Conservation (phyloP, 2,797 vertebrate species). For the Cyprinella venusta region DNA sequence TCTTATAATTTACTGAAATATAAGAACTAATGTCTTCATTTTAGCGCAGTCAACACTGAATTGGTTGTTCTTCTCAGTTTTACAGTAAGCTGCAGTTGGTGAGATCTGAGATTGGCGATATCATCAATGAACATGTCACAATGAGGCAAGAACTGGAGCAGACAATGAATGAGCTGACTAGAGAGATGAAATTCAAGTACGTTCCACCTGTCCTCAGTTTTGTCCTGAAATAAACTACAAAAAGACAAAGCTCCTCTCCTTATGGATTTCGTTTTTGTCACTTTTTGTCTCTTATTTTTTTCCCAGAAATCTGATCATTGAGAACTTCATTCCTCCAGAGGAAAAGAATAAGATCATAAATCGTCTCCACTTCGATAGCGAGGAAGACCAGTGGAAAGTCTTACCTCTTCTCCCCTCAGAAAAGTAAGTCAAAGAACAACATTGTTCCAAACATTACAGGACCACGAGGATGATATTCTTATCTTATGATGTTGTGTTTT, state of each 20-base stretch:
- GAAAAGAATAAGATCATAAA: constrained; percentile 99
- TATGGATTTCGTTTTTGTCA: neutral
- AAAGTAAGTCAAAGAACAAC: constrained; percentile 70
- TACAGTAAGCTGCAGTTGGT: constrained; percentile 92
- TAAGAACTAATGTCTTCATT: neutral
- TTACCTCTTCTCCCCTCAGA: constrained; percentile 86
- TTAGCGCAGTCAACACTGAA: neutral
- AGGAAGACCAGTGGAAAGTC: constrained; percentile 97
- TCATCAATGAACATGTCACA: constrained; percentile 89
- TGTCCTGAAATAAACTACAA: neutral
- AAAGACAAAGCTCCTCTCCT: neutral
- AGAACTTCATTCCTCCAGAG: constrained; percentile 96
- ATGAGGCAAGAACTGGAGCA: constrained; percentile 96
- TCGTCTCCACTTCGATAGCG: constrained; percentile 89
- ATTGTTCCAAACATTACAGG: neutral
- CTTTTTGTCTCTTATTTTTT: constrained; percentile 16
- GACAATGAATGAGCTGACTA: constrained; percentile 92
- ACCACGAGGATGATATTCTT: neutral
- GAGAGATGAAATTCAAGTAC: constrained; percentile 98
- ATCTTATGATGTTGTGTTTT: neutral
- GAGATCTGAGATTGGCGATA: constrained; percentile 91
- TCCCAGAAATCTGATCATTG: constrained; percentile 91
- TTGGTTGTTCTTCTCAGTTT: constrained; percentile 74
- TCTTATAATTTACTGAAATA: neutral
- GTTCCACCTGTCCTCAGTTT: constrained; percentile 48